A percentile compares a stretch with the other conserved stretches of the same genome.
phyloP scores from a whole-genome alignment of 2,888 invertebrate species.

The Apamea monoglypha region DNA sequence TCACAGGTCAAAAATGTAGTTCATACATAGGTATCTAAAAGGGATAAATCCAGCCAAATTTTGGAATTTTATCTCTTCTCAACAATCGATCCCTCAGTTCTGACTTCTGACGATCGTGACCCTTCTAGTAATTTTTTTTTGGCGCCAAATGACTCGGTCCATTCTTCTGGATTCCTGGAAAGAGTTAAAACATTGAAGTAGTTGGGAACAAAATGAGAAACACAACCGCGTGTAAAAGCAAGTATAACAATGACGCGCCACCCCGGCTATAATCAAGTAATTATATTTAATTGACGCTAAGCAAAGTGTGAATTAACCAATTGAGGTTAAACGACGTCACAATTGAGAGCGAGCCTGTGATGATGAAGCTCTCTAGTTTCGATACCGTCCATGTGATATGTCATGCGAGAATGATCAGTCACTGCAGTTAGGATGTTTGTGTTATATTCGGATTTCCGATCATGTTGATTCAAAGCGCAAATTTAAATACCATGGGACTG shows the following conservation, averaged over 20 bases:
- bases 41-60: background rate
- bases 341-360: constrained; percentile 61
- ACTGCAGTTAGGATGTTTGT: background rate
- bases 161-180: background rate
- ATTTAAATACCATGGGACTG: background rate
- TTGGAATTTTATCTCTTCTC: background rate
- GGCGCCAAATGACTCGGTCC: too few relatives aligned
- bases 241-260: constrained; percentile 51
- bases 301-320: constrained; percentile 76
- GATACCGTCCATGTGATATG: background rate
- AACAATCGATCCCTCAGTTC: background rate
- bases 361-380: constrained; percentile 33
- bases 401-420: constrained; percentile 14
- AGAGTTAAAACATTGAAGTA: background rate
- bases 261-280: constrained; percentile 71
- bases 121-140: too few relatives aligned
- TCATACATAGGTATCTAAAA: background rate
- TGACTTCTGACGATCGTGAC: background rate
- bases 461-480: background rate
- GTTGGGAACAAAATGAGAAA: background rate
- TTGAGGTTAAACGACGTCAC: constrained; percentile 70
- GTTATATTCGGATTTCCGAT: background rate
- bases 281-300: constrained; percentile 73
- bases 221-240: constrained; percentile 24
- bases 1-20: background rate